These are phyloP conservation scores for Lithodes maja DNA, from an alignment of 2,888 invertebrate genomes.

Conservation along the genomic window DNA sequence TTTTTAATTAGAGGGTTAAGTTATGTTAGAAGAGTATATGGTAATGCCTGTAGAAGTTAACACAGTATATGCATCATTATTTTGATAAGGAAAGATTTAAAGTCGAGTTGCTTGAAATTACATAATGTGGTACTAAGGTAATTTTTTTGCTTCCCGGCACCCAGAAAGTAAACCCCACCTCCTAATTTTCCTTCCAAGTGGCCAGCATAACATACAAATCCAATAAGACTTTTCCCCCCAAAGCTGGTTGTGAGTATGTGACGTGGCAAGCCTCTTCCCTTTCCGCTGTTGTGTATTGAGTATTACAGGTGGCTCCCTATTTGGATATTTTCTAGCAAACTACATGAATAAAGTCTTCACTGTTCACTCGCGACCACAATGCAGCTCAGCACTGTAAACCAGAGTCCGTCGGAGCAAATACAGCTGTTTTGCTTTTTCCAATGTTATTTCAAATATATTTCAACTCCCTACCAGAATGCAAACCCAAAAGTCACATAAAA, in stretches of 20 bases:
- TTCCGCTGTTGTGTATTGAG: not conserved
- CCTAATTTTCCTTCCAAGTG: not conserved
- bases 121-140: too few species aligned
- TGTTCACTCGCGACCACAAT: not conserved
- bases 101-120: too few species aligned
- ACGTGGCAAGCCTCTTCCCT: not conserved
- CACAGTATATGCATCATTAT: too few species aligned
- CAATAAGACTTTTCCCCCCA: not conserved
- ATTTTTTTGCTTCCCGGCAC: too few species aligned
- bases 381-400: not conserved
- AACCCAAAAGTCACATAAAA: not conserved
- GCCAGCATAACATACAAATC: conserved; percentile 3
- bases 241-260: conserved; percentile 14
- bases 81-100: too few species aligned
- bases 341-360: conserved; percentile 2
- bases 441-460: not conserved
- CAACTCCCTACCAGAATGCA: not conserved
- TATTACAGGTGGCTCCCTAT: conserved; percentile 20
- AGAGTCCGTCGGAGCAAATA: not conserved
- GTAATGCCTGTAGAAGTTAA: too few species aligned
- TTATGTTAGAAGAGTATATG: too few species aligned
- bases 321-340: not conserved
- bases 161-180: too few species aligned
- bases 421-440: not conserved
- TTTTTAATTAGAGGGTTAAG: too few species aligned